Conservation (phyloP, 1,140 invertebrate genomes). For the Riptortus pedestris region DNA sequence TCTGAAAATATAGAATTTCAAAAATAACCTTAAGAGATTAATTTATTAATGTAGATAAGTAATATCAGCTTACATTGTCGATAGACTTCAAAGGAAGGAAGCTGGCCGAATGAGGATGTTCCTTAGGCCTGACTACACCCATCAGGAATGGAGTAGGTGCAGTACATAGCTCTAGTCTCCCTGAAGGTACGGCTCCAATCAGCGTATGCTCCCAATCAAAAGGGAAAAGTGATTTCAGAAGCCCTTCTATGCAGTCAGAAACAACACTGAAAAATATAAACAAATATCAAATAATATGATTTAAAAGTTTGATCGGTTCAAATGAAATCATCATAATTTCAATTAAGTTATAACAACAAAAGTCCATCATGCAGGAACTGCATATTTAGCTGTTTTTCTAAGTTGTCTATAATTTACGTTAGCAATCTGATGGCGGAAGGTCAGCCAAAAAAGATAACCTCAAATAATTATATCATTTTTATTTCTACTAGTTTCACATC, state of each 20-base stretch:
- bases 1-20: too few relatives aligned
- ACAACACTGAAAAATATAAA: slow-evolving; percentile 46
- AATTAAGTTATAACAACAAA: too few relatives aligned
- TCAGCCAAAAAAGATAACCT: too few relatives aligned
- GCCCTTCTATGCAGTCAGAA: slow-evolving; percentile 59
- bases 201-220: slow-evolving; percentile 72
- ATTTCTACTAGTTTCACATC: too few relatives aligned
- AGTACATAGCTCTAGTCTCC: slow-evolving; percentile 57
- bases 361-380: too few relatives aligned
- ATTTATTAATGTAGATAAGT: too few relatives aligned
- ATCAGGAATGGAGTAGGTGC: slow-evolving; percentile 65
- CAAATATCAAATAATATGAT: slow-evolving; percentile 6
- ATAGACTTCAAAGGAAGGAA: slow-evolving; percentile 29
- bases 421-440: too few relatives aligned
- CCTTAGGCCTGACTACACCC: slow-evolving; percentile 45
- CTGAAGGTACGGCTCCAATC: slow-evolving; percentile 58
- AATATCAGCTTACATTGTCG: slow-evolving; percentile 36
- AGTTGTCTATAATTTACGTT: too few relatives aligned
- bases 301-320: neutral
- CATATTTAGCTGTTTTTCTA: too few relatives aligned
- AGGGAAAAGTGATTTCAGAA: slow-evolving; percentile 64
- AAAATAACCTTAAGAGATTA: too few relatives aligned
- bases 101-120: slow-evolving; percentile 34
- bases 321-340: neutral
- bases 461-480: too few relatives aligned